Base-by-base conservation (phyloP, 2,797 vertebrate species). In the Limnodromus scolopaceus region DNA sequence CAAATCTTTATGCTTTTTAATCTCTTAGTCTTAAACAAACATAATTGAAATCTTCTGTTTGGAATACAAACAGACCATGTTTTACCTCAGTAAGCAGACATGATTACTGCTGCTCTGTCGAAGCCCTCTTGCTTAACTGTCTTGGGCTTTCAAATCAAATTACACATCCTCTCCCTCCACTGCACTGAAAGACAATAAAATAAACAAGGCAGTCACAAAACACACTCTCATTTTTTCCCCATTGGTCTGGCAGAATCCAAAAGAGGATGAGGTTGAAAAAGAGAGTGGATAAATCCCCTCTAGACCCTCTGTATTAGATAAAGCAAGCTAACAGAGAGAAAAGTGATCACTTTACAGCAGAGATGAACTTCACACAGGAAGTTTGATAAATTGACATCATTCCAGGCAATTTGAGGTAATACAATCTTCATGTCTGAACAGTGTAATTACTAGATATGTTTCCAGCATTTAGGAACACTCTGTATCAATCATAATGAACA, bases 331-430 rank as follows among this genome's bases (percentile, higher is more conserved):
- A 96, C 48, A 74, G 70, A 83, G 77, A 96, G 55, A 84, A 85
- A 92, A 78, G 68, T 39, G 83, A 91, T 96, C 57, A 16, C 53
- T 96, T 96, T 80, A 94, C 57, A 70, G 61, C 79, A 77, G 78
- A 97, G 41, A 95, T 91, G 7, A 97, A 97, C 84, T 96, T 95
- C 71, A 96, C 17, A 10, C 41, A 92, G 48, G 77, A 97, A 94
- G 64, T 96, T 96, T 97, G 95, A 97, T 96, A 96, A 97, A 97
- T 92, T 97, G 87, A 96, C 89, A 96, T 96, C 64, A 97, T 97
- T 97, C 78, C 74, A 96, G 91, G 74, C 91, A 98, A 96, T 98
- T 84, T 97, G 84, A 96, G 51, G 91, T 97, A 98, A 97, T 96
- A 84, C 49, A 94, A 91, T 97, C 83, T 95, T 95, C 88, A 89